Evolutionary conservation across 2,113 vertebrate species (phyloP), one percentile per base, ranked within the genome.

Genomic region (Xyrauchen texanus): DNA sequence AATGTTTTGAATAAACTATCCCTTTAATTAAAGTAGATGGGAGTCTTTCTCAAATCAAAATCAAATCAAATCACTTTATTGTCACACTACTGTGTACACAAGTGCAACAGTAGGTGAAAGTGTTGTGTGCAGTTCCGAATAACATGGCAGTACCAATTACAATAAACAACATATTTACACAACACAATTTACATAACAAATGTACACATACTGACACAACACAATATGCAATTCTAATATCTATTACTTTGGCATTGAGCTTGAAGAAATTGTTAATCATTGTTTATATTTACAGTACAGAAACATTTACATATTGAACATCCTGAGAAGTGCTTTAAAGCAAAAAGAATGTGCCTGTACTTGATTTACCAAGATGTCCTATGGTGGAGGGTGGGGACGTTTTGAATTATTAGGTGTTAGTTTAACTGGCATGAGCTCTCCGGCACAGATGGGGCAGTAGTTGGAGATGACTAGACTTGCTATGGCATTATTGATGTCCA

Each of bases 401-500:
- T 62, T 65, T 58, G 55, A 65, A 34, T 34, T 34, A 34, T 34
- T 34, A 74, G 49, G 72, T 78, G 61, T 76, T 75, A 60, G 44
- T 80, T 81, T 71, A 67, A 76, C 76, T 81, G 71, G 62, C 12
- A 53, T 57, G 21, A 65, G 67, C 13, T 64, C 52, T 77, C 68
- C 58, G 15, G 65, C 76, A 80, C 82, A 86, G 85, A 85, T 85
- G 84, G 83, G 47, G 44, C 61, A 52, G 61, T 82, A 76, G 46
- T 13, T 47, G 55, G 60, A 80, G 81, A 65, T 67, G 70, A 68
- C 3, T 46, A 44, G 55, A 55, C 51, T 21, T 76, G 73, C 68
- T 67, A 47, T 58, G 49, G 15, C 15, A n/a, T 46, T 70, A 62
- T 81, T 79, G 67, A 83, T 79, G 76, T 69, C 68, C 46, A 58